Base-by-base conservation (phyloP, 2,797 vertebrate species). In the Etheostoma nigrum region DNA sequence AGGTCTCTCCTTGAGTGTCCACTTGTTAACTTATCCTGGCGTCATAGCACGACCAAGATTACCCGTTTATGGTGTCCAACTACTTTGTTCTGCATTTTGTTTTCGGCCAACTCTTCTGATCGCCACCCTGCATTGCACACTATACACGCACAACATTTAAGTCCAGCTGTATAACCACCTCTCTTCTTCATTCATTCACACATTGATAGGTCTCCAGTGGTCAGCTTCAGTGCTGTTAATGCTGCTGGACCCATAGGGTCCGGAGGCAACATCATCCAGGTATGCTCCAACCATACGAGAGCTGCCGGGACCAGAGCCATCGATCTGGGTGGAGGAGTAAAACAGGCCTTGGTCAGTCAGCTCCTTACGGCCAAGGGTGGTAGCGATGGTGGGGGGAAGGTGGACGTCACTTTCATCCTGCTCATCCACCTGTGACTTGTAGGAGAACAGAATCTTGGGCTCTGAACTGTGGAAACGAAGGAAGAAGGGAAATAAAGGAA, bases 361-460 rank as follows among this genome's bases (percentile, higher is more conserved):
- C 92, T 98, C 97, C 76, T 97, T 97, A 57, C 96, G 96, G 76
- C 96, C 93, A 53, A 98, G 95, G 0, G 95, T 93, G 0, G 97
- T 94, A 1, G 93, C 87, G 0, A 94, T 79, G 1, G 98, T 97
- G 60, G 98, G 97, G 10, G 98, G 98, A 67, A 99, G 95, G 87
- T 98, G 97, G 75, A 99, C 93, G 6, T 99, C 98, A 0, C 96
- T 96, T 51, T 99, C 98, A 2, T 99, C 98, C 0, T 96, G 94
- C 87, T 99, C 98, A 1, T 99, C 98, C 86, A 99, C 95, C 92
- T 99, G 98, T 45, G 97, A 98, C 87, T 99, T 99, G 94, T 99
- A 99, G 60, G 98, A 99, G 93, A 99, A 99, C 14, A 99, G 96
- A 85, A 99, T 99, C 95, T 99, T 99, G 4, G 98, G 98, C 93